These are phyloP conservation scores for Battus philenor DNA, from an alignment of 1,140 invertebrate genomes.

Conservation along the genomic window DNA sequence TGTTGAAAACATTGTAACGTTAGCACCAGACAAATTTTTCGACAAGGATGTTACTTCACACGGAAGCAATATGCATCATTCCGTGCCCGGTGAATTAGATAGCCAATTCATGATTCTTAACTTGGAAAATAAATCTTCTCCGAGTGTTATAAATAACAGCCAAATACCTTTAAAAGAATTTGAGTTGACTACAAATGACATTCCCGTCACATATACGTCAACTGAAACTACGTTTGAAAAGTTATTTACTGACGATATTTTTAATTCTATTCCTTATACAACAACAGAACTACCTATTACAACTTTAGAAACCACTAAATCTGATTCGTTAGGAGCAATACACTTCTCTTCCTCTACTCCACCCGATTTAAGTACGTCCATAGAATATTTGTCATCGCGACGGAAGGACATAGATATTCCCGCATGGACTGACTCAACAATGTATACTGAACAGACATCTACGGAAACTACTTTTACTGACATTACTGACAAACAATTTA, in stretches of 20 bases:
- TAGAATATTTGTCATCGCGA: constrained; percentile 55
- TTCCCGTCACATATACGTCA: too few relatives aligned
- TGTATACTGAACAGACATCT: constrained; percentile 41
- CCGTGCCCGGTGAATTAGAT: too few relatives aligned
- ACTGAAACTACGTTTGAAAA: too few relatives aligned
- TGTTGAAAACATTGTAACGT: constrained; percentile 1
- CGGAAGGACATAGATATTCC: constrained; percentile 62
- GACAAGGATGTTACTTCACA: neutral
- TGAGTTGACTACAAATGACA: too few relatives aligned
- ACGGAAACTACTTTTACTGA: constrained; percentile 37
- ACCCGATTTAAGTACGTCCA: constrained; percentile 41
- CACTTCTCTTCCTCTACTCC: constrained; percentile 31
- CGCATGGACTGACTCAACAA: constrained; percentile 64
- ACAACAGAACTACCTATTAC: neutral
- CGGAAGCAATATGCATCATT: neutral
- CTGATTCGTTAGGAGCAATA: constrained; percentile 16
- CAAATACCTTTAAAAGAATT: too few relatives aligned
- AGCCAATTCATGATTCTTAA: too few relatives aligned
- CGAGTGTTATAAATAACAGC: too few relatives aligned
- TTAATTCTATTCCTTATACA: neutral
- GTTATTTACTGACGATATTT: neutral
- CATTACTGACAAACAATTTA: constrained; percentile 52
- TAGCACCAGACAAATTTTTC: neutral
- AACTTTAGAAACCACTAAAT: neutral
- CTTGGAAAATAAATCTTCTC: too few relatives aligned